phyloP scores from a whole-genome alignment of 1,140 invertebrate species.

The Zaprionus davidi region DNA sequence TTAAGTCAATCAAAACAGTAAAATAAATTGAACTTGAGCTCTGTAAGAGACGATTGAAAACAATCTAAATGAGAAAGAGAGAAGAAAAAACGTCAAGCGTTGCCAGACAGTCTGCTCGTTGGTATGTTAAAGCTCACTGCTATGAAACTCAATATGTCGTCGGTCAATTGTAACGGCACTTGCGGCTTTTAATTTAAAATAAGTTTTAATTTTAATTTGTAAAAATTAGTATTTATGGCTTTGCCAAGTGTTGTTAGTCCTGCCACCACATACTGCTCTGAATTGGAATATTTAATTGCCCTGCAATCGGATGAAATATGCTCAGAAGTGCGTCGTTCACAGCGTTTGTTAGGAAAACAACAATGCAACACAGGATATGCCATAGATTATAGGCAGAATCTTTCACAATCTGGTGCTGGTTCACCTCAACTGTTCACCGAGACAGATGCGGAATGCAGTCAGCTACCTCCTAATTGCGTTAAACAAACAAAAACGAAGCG shows the following conservation, averaged over 20 bases:
- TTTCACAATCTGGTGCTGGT: neutral
- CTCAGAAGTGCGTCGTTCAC: conserved; percentile 45
- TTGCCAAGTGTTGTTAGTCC: conserved; percentile 22
- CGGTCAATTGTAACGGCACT: conserved; percentile 24
- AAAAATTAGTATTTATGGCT: neutral
- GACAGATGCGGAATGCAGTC: conserved; percentile 40
- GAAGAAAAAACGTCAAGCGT: neutral
- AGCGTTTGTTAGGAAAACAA: conserved; percentile 46
- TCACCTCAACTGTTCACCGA: conserved; percentile 58
- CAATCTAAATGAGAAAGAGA: conserved; percentile 16
- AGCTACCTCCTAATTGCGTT: neutral
- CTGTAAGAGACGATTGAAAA: conserved; percentile 19
- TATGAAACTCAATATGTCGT: conserved; percentile 9
- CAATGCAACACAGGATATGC: neutral
- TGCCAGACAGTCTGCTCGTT: neutral
- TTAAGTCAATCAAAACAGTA: conserved; percentile 7
- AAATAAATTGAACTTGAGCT: conserved; percentile 11
- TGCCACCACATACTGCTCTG: conserved; percentile 44
- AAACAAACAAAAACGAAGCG: neutral
- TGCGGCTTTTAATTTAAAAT: neutral
- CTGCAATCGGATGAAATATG: neutral
- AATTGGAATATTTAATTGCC: conserved; percentile 30
- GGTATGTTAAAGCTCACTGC: neutral
- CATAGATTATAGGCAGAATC: neutral
- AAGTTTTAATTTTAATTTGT: neutral